Evolutionary conservation across 2,113 vertebrate genomes (phyloP), one percentile per base, ranked within the genome.

Genomic region (Neolamprologus falcicula): DNA sequence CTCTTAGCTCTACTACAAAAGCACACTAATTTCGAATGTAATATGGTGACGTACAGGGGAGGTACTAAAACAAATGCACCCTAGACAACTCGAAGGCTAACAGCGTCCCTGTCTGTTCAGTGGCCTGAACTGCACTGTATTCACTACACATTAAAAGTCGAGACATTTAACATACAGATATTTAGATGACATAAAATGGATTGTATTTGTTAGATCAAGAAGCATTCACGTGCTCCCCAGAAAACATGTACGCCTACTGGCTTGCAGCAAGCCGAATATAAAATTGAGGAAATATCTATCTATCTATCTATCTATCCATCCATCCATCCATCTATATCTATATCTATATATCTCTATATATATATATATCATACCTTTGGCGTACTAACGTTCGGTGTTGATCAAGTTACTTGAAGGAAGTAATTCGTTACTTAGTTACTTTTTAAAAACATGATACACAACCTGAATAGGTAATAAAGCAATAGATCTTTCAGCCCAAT

Each of bases 71-170:
- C 8, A 37, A 71, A 86, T 17, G 31, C 7, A 14, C 57, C 6
- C 3, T 68, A 24, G 80, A 47, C 3, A 87, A 90, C 87, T 85
- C 66, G 13, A 80, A 87, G 86, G 90, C 53, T 83, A 91, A 94
- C 91, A 93, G 94, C 93, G 93, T 89, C 93, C 50, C 90, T 84
- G 5, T 88, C 87, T 93, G 93, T 89, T 86, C 26, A 88, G 9
- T 24, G 8, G 4, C 13, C 3, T 81, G 76, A 89, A 93, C 54
- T 94, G 79, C 92, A 92, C 7, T 42, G 13, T 1, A 2, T 54
- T 42, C 9, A 37, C 2, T 40, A 19, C 14, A 1, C 3, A 45
- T 7, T 55, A 3, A 52, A 3, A 17, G 37, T 12, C 12, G 8
- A 31, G 6, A n/a, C 17, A n/a, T 35, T 63, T 63, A 35, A 35